Conservation (phyloP, 2,888 invertebrate species). For the Anticlea derivata region DNA sequence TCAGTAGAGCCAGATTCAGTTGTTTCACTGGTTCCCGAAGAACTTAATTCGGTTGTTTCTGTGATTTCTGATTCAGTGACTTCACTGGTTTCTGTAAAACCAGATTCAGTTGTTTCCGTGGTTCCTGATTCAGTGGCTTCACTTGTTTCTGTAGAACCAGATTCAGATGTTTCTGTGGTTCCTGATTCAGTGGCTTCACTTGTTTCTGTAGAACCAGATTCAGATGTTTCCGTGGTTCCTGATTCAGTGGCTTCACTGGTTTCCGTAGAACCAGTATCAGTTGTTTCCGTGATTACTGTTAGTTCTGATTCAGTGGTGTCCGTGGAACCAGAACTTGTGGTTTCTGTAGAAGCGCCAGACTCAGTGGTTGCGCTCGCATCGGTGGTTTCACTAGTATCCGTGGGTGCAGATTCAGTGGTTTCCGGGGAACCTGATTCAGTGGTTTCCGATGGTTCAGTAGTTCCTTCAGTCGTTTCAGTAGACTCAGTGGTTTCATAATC, state of each 20-base stretch:
- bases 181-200: slow-evolving; percentile 28
- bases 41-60: slow-evolving; percentile 12
- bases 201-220: neutral
- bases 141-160: slow-evolving; percentile 27
- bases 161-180: slow-evolving; percentile 26
- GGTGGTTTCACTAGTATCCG: no score
- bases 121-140: slow-evolving; percentile 28
- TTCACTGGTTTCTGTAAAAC: slow-evolving; percentile 9
- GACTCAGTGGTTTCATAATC: no score
- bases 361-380: slow-evolving; percentile 18
- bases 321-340: slow-evolving; percentile 12
- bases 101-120: slow-evolving; percentile 21
- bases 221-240: slow-evolving; percentile 10
- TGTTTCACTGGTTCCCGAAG: slow-evolving; percentile 19
- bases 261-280: slow-evolving; percentile 19
- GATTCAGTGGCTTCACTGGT: slow-evolving; percentile 10
- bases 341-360: slow-evolving; percentile 22
- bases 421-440: no score
- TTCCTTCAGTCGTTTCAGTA: no score
- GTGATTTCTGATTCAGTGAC: slow-evolving; percentile 16
- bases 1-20: slow-evolving; percentile 11
- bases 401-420: no score
- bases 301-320: neutral
- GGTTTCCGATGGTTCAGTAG: no score
- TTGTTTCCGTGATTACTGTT: slow-evolving; percentile 16